Conservation (phyloP, 2,888 invertebrate genomes). For the Sialis lutaria region DNA sequence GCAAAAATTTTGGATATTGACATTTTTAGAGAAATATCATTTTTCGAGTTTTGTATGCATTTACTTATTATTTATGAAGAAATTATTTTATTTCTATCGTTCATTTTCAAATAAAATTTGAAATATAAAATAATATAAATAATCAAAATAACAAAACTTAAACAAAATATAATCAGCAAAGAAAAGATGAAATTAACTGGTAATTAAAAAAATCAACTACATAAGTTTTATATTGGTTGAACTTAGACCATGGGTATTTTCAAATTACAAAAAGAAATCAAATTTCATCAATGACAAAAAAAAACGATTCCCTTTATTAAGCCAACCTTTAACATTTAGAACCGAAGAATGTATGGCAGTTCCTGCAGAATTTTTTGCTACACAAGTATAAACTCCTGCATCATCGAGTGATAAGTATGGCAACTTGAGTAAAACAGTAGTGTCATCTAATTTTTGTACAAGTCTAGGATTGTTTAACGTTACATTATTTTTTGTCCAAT, state of each 20-base stretch:
- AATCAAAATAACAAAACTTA: constrained; percentile 13
- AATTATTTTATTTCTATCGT: no score
- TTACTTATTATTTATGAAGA: no score
- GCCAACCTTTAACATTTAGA: constrained; percentile 34
- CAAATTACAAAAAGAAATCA: no score
- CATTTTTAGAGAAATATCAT: no score
- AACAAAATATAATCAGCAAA: constrained; percentile 17
- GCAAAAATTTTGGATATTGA: no score
- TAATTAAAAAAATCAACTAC: not conserved
- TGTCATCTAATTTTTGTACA: constrained; percentile 28
- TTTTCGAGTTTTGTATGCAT: no score
- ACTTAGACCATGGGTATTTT: not conserved
- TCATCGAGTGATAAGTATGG: constrained; percentile 24
- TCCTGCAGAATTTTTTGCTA: constrained; percentile 24
- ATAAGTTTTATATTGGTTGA: not conserved
- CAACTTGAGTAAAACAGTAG: constrained; percentile 28
- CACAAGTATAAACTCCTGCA: constrained; percentile 28
- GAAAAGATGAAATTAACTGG: constrained; percentile 6
- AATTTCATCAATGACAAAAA: no score
- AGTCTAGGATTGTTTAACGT: constrained; percentile 11
- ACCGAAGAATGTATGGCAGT: constrained; percentile 20
- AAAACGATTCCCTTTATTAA: not conserved
- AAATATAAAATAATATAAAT: constrained; percentile 11
- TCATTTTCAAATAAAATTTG: no score
- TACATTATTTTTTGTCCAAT: constrained; percentile 33